Base-by-base conservation (phyloP, 1,140 invertebrate species). In the Ylistrum balloti region DNA sequence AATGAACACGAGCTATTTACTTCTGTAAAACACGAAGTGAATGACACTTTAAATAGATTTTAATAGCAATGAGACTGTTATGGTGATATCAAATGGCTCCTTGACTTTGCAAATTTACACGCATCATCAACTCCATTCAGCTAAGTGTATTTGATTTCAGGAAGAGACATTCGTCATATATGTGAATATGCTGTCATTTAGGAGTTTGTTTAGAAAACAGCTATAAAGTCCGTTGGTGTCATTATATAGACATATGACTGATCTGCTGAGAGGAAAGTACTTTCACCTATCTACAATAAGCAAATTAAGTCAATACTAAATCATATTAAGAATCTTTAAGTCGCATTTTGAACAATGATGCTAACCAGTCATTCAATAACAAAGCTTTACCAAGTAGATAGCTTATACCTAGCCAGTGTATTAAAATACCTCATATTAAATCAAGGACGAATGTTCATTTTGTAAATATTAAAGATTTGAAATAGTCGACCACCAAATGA, bases 51-150 rank as follows among this genome's bases (percentile, higher is more conserved):
- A 74, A 74, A 74, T 17, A 20, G 45, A 74, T 11, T 0, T 48
- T 74, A 28, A n/a, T n/a, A 74, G 56, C 56, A 28, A 11, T 7
- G n/a, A 28, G 28, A 28, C 56, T 28, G 5, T 74, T 28, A 0
- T 28, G 56, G 0, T 28, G 56, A 11, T 74, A 74, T 74, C 56
- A 74, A 74, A 74, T 74, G n/a, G 13, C 56, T n/a, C 28, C 5
- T 74, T 74, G 56, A n/a, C 56, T 74, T 74, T 74, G 56, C 5
- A n/a, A 28, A 74, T n/a, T n/a, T 74, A 74, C n/a, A 74, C n/a
- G 56, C 56, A n/a, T 74, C 56, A 28, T 74, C 17, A 7, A 74
- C 28, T 74, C 17, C 56, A 3, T 74, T 74, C n/a, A 74, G 56
- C n/a, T 28, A 9, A 28, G 5, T 28, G 22, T 9, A 28, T n/a